These are phyloP conservation scores for Rhabdomys pumilio DNA, from an alignment of 2,797 vertebrate genomes.

Conservation along the genomic window DNA sequence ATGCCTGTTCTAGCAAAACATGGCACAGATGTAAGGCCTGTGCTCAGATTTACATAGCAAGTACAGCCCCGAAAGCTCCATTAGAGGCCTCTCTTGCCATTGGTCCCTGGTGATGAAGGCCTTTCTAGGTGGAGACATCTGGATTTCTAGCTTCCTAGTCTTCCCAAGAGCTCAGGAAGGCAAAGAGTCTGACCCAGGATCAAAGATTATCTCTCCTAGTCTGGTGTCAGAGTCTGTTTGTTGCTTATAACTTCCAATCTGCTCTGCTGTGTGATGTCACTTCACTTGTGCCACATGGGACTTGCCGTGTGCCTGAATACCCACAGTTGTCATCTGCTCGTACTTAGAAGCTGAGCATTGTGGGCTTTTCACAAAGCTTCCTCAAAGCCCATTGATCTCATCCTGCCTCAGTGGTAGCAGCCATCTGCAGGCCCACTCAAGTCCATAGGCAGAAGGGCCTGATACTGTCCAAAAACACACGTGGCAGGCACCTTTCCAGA, in stretches of 20 bases:
- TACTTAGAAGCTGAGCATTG: neutral
- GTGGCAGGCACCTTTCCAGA: neutral
- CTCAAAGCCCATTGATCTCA: fast-evolving
- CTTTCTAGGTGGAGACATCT: neutral
- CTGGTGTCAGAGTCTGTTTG: neutral
- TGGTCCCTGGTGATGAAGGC: neutral
- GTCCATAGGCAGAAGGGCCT: fast-evolving
- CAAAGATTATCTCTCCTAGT: neutral
- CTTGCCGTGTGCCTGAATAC: fast-evolving
- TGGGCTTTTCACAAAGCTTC: neutral
- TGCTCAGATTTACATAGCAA: neutral
- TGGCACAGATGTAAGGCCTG: neutral
- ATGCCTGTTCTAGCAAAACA: fast-evolving
- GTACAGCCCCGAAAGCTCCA: neutral
- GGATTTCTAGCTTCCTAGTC: neutral
- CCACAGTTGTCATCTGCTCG: fast-evolving
- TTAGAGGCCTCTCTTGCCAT: neutral
- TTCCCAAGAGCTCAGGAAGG: neutral
- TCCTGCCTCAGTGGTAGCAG: fast-evolving
- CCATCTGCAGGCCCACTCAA: fast-evolving
- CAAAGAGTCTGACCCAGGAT: neutral
- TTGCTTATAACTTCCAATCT: neutral
- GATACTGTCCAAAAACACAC: neutral
- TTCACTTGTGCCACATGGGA: neutral
- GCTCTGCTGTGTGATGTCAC: fast-evolving